Percentiles rank a stretch among this genome's conserved stretches.
Conservation (phyloP, 2,113 vertebrate species). For the Poeciliopsis occidentalis region DNA sequence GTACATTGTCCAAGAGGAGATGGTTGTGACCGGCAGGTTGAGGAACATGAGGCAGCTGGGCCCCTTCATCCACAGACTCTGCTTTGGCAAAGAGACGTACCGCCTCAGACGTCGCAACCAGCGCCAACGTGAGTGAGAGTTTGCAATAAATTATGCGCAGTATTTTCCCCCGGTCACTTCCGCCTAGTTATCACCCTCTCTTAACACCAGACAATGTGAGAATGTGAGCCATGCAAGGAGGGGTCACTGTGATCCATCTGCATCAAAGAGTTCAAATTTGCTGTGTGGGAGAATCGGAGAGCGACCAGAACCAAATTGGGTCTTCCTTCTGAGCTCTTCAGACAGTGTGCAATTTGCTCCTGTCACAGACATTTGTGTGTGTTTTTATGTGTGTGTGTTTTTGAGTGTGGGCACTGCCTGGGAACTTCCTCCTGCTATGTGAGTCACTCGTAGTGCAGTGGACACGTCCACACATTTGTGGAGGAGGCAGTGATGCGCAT, state of each 20-base stretch:
- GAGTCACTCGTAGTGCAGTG: conserved; percentile 64
- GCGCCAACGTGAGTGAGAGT: conserved; percentile 82
- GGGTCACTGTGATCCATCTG: conserved; percentile 11
- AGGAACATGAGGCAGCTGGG: conserved; percentile 90
- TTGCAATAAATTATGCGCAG: conserved; percentile 1
- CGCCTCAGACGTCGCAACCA: conserved; percentile 84
- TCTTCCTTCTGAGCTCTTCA: conserved; percentile 40
- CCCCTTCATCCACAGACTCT: conserved; percentile 91
- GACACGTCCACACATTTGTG: conserved; percentile 60
- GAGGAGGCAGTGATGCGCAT: conserved; percentile 63
- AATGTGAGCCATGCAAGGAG: conserved; percentile 26
- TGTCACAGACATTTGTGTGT: conserved; percentile 20
- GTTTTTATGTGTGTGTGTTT: too few species aligned
- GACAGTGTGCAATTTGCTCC: conserved; percentile 32
- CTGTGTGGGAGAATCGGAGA: conserved; percentile 20
- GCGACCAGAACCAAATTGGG: conserved; percentile 49
- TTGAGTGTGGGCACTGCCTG: conserved; percentile 56
- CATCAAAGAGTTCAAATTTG: conserved; percentile 8
- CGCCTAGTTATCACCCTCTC: conserved; percentile 1
- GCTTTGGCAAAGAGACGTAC: conserved; percentile 91
- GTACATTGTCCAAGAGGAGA: conserved; percentile 94
- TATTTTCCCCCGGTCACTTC: conserved; percentile 6
- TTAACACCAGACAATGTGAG: conserved; percentile 15
- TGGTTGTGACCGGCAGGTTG: conserved; percentile 88
- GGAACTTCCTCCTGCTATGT: conserved; percentile 71